Evolutionary conservation across 2,113 vertebrate genomes (phyloP).

Genomic region (Pseudopipra pipra): DNA sequence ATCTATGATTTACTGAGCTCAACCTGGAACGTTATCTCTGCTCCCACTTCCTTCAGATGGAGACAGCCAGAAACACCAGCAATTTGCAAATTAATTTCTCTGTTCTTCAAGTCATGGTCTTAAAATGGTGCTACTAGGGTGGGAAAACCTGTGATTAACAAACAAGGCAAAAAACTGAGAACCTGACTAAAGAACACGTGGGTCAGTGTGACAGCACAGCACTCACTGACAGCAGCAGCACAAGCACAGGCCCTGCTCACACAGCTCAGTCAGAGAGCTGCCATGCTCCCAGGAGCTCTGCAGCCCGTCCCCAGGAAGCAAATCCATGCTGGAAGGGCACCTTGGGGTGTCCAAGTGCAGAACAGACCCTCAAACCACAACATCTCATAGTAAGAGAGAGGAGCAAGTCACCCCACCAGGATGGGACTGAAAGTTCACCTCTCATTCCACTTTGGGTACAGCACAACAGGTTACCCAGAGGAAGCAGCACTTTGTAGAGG

Average conservation of each 20-base stretch:
- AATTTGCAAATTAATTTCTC: neutral
- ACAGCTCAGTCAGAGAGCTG: neutral
- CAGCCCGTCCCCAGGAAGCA: neutral
- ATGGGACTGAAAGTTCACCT: neutral
- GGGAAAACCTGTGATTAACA: neutral
- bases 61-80: neutral
- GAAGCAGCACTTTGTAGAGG: neutral
- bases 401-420: neutral
- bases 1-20: neutral
- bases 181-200: neutral
- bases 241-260: neutral
- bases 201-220: neutral
- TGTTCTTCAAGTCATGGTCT: neutral
- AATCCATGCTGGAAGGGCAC: neutral
- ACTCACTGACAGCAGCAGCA: neutral
- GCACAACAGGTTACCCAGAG: neutral
- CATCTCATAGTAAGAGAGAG: accelerated
- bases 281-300: neutral
- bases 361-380: neutral
- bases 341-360: neutral
- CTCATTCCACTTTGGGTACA: accelerated
- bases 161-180: neutral
- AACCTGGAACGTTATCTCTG: neutral
- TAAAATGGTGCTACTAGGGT: neutral
- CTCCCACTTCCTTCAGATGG: neutral